Percentiles rank a stretch among this genome's conserved stretches.
Conservation (phyloP, 23 tunicate species). For the Corella eumyota region DNA sequence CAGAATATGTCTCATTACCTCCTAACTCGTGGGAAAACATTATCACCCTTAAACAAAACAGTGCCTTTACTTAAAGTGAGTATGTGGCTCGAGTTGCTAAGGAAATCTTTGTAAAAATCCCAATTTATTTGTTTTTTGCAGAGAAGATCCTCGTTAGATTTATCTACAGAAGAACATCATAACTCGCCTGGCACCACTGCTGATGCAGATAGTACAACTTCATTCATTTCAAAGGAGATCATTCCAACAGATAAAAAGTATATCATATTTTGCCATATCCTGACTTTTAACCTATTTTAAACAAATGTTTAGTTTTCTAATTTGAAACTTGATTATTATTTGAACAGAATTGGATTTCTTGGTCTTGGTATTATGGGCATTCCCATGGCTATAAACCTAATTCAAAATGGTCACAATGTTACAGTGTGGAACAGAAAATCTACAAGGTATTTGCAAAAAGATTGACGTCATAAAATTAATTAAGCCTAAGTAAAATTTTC, state of each 20-base stretch:
- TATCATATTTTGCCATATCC: background rate
- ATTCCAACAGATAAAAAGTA: slow-evolving; percentile 83
- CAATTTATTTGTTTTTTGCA: too few species aligned
- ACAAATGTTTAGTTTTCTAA: slow-evolving; percentile 1
- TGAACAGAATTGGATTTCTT: slow-evolving; percentile 67
- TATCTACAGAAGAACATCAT: too few species aligned
- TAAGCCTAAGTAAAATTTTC: too few species aligned
- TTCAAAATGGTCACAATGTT: slow-evolving; percentile 70
- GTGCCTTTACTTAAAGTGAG: too few species aligned
- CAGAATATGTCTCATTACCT: slow-evolving; percentile 92
- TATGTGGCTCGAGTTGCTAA: too few species aligned
- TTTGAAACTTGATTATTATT: background rate
- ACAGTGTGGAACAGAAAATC: slow-evolving; percentile 84
- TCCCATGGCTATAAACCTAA: slow-evolving; percentile 64
- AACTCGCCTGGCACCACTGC: slow-evolving; percentile 90
- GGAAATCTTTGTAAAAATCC: too few species aligned
- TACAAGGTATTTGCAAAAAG: slow-evolving; percentile 15
- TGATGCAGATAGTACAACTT: slow-evolving; percentile 88
- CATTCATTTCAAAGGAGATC: slow-evolving; percentile 33
- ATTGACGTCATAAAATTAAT: too few species aligned
- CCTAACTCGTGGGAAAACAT: slow-evolving; percentile 37
- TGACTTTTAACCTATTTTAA: background rate
- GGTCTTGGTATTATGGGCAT: slow-evolving; percentile 91
- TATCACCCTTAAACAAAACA: slow-evolving; percentile 11
- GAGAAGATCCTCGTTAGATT: too few species aligned